Base-by-base conservation (phyloP, 2,113 vertebrate species). In the Festucalex cinctus region DNA sequence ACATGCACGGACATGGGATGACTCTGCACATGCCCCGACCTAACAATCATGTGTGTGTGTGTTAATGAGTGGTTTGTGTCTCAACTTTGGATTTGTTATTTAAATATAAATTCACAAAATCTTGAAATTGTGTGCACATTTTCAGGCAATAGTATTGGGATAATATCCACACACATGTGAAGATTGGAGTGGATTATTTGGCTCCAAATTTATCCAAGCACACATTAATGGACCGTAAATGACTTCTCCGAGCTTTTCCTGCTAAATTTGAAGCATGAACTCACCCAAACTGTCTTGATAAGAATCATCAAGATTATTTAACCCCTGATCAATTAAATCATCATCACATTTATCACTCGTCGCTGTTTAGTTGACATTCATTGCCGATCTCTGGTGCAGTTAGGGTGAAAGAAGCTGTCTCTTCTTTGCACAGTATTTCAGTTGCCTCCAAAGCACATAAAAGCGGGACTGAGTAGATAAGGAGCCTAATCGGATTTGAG, bases 401-500 rank as follows among this genome's bases (percentile, higher is more conserved):
- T 41, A 64, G 43, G n/a, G n/a, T n/a, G n/a, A n/a, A n/a, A n/a
- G n/a, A n/a, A n/a, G n/a, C n/a, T n/a, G n/a, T n/a, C n/a, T n/a
- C n/a, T n/a, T n/a, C n/a, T n/a, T n/a, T n/a, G 63, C 9, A 48
- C 62, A 49, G 77, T 89, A 89, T 90, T 90, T 90, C 77, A 71
- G 83, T 86, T 85, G 79, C 70, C n/a, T 58, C 79, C 76, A 88
- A 89, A 85, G 85, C 83, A 87, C 86, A 83, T 90, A 85, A 90
- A 85, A 90, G 86, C 78, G 75, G 83, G 36, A 44, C 80, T 92
- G 87, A 92, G 88, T 70, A 85, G 89, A 90, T 91, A 89, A 92
- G 88, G 83, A 51, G 75, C 73, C 62, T 90, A 90, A 91, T 88
- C 87, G 59, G 90, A 87, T 91, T 92, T 87, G 26, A 81, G 81